Evolutionary conservation across 2,113 vertebrate species (phyloP).

Genomic region (Rallus limicola): DNA sequence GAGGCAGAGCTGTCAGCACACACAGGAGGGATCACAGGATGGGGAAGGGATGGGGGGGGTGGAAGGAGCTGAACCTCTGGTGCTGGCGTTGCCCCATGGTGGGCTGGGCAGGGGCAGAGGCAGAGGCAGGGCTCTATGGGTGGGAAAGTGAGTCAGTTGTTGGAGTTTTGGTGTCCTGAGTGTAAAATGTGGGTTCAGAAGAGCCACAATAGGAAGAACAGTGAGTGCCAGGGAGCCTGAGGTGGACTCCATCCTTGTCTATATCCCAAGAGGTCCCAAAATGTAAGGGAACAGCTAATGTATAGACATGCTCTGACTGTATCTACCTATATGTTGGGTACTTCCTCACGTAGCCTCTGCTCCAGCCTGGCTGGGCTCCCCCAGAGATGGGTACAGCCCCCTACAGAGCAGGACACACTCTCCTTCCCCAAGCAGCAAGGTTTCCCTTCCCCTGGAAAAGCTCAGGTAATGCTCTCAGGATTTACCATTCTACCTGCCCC

Average conservation of each 20-base stretch:
- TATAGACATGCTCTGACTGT: rapidly evolving
- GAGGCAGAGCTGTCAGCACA: not conserved
- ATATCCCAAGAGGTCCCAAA: not conserved
- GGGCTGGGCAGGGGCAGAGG: not conserved
- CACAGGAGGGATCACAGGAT: not conserved
- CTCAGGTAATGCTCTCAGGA: not conserved
- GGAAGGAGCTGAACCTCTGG: not conserved
- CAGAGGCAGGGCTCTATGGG: rapidly evolving
- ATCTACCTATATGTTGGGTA: too few relatives aligned
- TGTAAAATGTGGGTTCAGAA: not conserved
- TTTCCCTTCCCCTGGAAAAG: not conserved
- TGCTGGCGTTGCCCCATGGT: rapidly evolving
- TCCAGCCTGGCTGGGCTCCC: not conserved
- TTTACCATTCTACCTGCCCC: not conserved
- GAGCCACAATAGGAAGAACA: rapidly evolving
- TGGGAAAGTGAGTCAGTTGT: rapidly evolving
- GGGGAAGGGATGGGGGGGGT: too few relatives aligned
- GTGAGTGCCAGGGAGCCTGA: rapidly evolving
- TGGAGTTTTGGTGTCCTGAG: not conserved
- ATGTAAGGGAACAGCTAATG: rapidly evolving
- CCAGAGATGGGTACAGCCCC: not conserved
- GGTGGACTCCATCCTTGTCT: not conserved
- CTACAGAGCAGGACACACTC: not conserved
- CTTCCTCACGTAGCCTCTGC: not conserved
- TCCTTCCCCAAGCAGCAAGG: not conserved